Evolutionary conservation across 2,888 invertebrate genomes (phyloP).

Genomic region (Hetaerina titia): DNA sequence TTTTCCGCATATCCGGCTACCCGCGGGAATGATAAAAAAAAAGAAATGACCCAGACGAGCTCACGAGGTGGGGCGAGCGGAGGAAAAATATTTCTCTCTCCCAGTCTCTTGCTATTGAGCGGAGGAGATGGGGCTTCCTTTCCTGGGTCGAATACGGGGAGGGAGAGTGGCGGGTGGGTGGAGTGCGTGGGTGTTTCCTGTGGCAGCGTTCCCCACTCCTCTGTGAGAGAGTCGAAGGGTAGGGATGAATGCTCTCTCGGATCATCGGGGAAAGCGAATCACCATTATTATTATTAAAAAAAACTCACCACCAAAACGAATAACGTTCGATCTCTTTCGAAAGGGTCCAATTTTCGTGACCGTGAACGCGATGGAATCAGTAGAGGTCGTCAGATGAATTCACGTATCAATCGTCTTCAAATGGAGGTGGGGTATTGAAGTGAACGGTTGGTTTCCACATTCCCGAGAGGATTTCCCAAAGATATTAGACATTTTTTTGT

Average conservation of each 20-base stretch:
- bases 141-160: background rate
- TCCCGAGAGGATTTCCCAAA: too few species aligned
- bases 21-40: too few species aligned
- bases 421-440: too few species aligned
- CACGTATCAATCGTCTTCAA: too few species aligned
- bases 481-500: too few species aligned
- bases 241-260: background rate
- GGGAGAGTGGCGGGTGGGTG: too few species aligned
- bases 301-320: background rate
- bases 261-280: background rate
- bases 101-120: background rate
- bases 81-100: conserved; percentile 2
- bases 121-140: background rate
- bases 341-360: background rate
- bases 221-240: background rate
- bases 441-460: too few species aligned
- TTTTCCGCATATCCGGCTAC: too few species aligned
- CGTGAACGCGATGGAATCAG: background rate
- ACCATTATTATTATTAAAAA: background rate
- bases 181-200: too few species aligned
- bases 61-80: background rate
- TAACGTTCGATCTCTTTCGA: background rate
- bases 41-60: too few species aligned
- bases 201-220: too few species aligned
- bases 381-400: too few species aligned